phyloP scores from a whole-genome alignment of 1,140 invertebrate species.

The Drosophila varians region DNA sequence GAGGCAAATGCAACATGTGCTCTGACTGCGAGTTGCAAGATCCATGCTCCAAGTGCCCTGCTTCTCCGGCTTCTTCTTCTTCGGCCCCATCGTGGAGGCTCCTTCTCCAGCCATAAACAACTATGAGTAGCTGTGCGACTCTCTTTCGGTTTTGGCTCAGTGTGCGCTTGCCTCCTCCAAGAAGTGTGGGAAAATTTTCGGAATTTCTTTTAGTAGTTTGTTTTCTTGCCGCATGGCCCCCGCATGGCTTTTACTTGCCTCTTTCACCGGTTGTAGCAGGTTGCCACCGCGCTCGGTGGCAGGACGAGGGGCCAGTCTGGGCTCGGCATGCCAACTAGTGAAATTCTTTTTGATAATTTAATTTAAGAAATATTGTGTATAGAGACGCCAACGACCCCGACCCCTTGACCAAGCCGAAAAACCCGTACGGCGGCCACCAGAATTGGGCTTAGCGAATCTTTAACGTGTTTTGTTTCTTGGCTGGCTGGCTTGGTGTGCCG shows the following conservation, averaged over 20 bases:
- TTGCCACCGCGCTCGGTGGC: slow-evolving; percentile 16
- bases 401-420: slow-evolving; percentile 59
- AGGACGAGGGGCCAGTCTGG: slow-evolving; percentile 16
- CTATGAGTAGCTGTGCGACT: slow-evolving; percentile 72
- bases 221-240: slow-evolving; percentile 19
- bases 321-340: slow-evolving; percentile 75
- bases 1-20: slow-evolving; percentile 79
- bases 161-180: slow-evolving; percentile 44
- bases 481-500: slow-evolving; percentile 22
- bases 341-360: slow-evolving; percentile 81
- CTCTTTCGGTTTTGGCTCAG: slow-evolving; percentile 8
- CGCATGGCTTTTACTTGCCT: background rate
- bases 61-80: slow-evolving; percentile 2
- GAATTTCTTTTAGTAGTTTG: slow-evolving; percentile 71
- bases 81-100: slow-evolving; percentile 34
- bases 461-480: slow-evolving; percentile 23
- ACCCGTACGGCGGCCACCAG: slow-evolving; percentile 20
- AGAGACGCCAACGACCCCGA: slow-evolving; percentile 57
- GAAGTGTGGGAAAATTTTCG: slow-evolving; percentile 80
- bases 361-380: slow-evolving; percentile 79
- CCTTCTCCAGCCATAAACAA: slow-evolving; percentile 72
- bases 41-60: slow-evolving; percentile 26
- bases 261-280: slow-evolving; percentile 17
- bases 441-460: slow-evolving; percentile 52
- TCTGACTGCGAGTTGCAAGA: slow-evolving; percentile 17